Conservation (phyloP, 2,113 vertebrate species). For the Odocoileus hemionus region DNA sequence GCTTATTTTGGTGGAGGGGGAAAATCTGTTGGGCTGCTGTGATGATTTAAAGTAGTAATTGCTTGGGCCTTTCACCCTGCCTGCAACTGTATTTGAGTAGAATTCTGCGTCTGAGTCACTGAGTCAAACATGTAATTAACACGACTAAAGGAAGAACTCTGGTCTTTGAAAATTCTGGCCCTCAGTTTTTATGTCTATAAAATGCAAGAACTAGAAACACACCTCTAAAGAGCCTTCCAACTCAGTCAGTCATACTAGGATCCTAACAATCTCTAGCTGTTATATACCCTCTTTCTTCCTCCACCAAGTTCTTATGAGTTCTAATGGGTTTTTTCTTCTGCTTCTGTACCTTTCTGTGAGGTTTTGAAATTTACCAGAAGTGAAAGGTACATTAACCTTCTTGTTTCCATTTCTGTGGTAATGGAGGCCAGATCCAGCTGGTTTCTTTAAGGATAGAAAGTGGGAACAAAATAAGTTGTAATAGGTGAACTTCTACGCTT, state of each 20-base stretch:
- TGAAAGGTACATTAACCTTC: background rate
- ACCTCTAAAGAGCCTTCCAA: background rate
- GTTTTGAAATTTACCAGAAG: background rate
- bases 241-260: background rate
- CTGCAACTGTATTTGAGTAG: conserved; percentile 17
- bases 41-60: conserved; percentile 28
- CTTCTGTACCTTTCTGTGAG: background rate
- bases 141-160: conserved; percentile 17
- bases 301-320: background rate
- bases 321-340: background rate
- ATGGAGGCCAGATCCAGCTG: background rate
- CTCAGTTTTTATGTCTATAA: conserved; percentile 14
- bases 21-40: background rate
- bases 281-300: background rate
- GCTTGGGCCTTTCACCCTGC: background rate
- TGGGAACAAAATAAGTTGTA: background rate
- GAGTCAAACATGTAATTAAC: conserved; percentile 50
- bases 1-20: background rate
- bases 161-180: conserved; percentile 41
- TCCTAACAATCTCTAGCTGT: background rate
- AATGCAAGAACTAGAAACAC: background rate
- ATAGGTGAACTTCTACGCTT: background rate
- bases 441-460: background rate
- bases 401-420: background rate
- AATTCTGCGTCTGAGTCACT: conserved; percentile 47